Evolutionary conservation across 2,888 invertebrate genomes (phyloP), one percentile per base, ranked within the genome.

Genomic region (Thumatha senex): DNA sequence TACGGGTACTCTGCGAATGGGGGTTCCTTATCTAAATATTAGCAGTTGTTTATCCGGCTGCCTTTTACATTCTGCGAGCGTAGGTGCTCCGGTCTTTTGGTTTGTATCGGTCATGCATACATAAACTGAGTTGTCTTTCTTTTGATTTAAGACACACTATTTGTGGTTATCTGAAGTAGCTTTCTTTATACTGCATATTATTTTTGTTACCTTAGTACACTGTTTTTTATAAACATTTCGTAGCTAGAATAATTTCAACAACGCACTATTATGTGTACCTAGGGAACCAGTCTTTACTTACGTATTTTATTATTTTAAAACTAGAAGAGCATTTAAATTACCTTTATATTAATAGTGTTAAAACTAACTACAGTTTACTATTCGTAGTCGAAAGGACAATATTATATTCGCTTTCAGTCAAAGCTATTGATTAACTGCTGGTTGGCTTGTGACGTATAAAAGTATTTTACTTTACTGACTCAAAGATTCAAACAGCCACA

Each of bases 21-120:
- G 72, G 61, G 73, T 68, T 63, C 51, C 81, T 81, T 84, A 84
- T 84, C 84, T 83, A 76, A 82, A 81, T 84, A 84, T 82, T 80
- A 80, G 80, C 82, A 73, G 78, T 80, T 81, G 82, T 82, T 83
- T 81, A 80, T 78, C 75, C 74, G 67, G 69, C 63, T 76, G 78
- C 77, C 74, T 76, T 78, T 80, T 78, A 76, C 68, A 80, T 80
- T 78, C 78, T 52, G 67, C 72, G 67, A 71, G 67, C 78, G 78
- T 79, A 70, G 68, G 76, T 80, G 69, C 74, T 75, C 78, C 78
- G 74, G 69, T 68, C 69, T 70, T 5, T 76, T 65, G 58, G 57
- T 57, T 58, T 65, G 64, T 72, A 72, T 74, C 69, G 74, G 74
- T 78, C 77, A 78, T 79, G 81, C 81, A 81, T 82, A 78, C 76